Base-by-base conservation (phyloP, 2,113 vertebrate species). In the Rattus norvegicus region DNA sequence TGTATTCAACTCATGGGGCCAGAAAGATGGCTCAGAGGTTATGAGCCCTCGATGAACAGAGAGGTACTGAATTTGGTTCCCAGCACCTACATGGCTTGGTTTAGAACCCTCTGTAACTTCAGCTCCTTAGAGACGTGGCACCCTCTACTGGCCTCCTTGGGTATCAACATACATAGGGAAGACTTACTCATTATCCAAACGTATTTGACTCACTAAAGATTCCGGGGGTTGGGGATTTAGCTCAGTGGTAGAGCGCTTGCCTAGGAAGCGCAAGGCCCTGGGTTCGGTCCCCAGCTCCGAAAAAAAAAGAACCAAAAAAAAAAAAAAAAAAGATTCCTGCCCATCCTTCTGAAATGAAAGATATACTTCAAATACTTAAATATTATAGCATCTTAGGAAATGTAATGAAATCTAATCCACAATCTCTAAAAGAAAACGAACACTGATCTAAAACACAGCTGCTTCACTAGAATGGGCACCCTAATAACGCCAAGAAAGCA, bases 361-460 rank as follows among this genome's bases (percentile, higher is more conserved):
- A 8, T n/a, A 39, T 59, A 9, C 47, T 72, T 87, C 49, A 22
- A 14, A 30, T 79, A 90, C 67, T 95, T 54, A 95, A 49, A 92
- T 88, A 86, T 87, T 86, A 92, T 33, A 80, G 93, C 47, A 86
- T 87, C 85, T 59, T 83, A 79, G n/a, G 77, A 96, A 94, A 76
- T 14, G 16, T 85, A 56, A 81, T 59, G 49, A 88, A 91, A 61
- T 63, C 12, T 88, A 76, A 84, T 95, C 92, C 79, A 93, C 89
- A 96, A 90, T 67, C 19, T 54, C 70, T 43, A 43, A 77, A 96
- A 92, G 26, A 13, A 96, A 93, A 75, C 30, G 28, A 56, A 56
- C 73, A 33, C 72, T 88, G 75, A 72, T 69, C 17, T 67, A 87
- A 91, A 93, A 90, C n/a, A 76, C 1, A 91, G 79, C 24, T 76